Conservation (phyloP, 2,113 vertebrate species). For the Actinemys pallida region DNA sequence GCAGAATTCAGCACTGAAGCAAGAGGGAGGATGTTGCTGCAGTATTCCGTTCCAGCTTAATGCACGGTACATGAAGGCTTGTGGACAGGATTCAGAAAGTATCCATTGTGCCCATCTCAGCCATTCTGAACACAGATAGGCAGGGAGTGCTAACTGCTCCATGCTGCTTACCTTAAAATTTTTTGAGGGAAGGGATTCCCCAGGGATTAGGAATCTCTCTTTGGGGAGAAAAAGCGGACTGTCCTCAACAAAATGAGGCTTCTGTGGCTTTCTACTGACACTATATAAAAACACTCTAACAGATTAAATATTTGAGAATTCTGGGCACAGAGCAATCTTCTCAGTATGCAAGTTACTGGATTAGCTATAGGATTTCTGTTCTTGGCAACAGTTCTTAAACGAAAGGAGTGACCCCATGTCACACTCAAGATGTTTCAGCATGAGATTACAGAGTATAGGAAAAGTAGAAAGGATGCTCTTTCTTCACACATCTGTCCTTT, state of each 20-base stretch:
- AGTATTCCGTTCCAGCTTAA: background rate
- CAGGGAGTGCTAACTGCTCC: constrained; percentile 62
- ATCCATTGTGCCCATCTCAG: background rate
- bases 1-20: fast-evolving
- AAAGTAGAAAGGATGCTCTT: too few species aligned
- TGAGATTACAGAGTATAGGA: too few species aligned
- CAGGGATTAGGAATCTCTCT: constrained; percentile 65
- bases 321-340: background rate
- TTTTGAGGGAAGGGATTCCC: constrained; percentile 54
- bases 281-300: background rate
- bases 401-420: constrained; percentile 33
- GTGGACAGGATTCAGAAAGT: background rate
- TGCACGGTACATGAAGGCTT: background rate
- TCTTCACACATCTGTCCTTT: background rate
- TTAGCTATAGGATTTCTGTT: background rate
- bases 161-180: constrained; percentile 34
- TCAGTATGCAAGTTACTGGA: background rate
- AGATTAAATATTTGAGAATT: background rate
- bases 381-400: background rate
- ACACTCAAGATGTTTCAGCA: background rate
- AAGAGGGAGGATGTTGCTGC: background rate
- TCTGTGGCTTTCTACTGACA: constrained; percentile 14
- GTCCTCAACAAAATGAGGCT: constrained; percentile 24
- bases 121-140: constrained; percentile 60
- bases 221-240: constrained; percentile 28